These are phyloP conservation scores for Tricholaema leucomelas DNA, from an alignment of 2,113 vertebrate species.

Conservation along the genomic window DNA sequence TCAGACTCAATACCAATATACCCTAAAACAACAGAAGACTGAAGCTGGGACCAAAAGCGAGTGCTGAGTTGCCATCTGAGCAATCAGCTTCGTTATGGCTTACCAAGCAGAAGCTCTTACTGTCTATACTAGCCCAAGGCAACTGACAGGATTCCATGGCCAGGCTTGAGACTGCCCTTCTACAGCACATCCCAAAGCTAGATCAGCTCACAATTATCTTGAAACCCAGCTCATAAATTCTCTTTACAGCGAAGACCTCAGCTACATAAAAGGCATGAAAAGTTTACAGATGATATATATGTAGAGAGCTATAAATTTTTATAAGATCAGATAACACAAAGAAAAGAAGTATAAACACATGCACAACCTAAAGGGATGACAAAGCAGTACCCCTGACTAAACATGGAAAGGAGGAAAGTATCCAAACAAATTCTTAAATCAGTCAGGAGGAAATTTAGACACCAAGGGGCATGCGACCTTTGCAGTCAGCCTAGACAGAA, in stretches of 20 bases:
- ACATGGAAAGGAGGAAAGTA: background rate
- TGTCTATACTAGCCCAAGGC: background rate
- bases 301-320: background rate
- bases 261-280: background rate
- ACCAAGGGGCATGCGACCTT: background rate
- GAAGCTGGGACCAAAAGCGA: background rate
- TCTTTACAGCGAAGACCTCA: background rate
- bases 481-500: conserved; percentile 11
- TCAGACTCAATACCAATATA: background rate
- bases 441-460: conserved; percentile 8
- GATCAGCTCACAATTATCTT: background rate
- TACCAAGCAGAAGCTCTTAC: fast-evolving
- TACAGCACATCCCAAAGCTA: background rate
- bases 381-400: background rate
- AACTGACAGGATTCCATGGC: fast-evolving
- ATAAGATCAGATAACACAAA: background rate
- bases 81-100: background rate
- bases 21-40: background rate
- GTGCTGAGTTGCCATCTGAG: background rate
- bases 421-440: background rate
- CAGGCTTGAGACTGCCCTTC: background rate
- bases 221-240: background rate
- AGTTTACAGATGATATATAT: background rate
- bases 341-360: background rate
- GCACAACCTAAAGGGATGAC: background rate